These are phyloP conservation scores for Allobates femoralis DNA, from an alignment of 2,797 vertebrate species.

Conservation along the genomic window DNA sequence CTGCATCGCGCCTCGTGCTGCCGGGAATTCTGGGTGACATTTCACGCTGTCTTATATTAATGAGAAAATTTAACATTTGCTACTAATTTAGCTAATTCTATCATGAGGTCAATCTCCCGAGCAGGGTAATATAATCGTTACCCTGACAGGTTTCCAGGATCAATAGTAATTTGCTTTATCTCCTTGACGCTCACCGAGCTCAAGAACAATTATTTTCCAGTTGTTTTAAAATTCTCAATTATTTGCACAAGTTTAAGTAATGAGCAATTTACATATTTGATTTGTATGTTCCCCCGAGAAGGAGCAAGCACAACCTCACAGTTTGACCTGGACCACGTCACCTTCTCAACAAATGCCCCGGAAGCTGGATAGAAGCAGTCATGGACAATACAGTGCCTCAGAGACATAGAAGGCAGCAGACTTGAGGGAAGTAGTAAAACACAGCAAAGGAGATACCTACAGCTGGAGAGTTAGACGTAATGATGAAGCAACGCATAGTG, in stretches of 20 bases:
- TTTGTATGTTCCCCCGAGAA: no score
- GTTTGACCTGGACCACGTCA: no score
- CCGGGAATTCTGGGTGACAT: background rate
- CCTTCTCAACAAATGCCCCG: no score
- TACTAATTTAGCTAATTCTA: slow-evolving; percentile 30
- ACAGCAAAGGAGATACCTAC: no score
- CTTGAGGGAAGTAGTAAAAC: no score
- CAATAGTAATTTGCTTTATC: slow-evolving; percentile 17
- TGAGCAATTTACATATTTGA: background rate
- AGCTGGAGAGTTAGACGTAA: no score
- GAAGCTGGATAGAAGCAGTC: no score
- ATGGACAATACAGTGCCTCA: no score
- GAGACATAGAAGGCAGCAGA: no score
- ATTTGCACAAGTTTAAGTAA: slow-evolving; percentile 18
- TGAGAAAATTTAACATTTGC: slow-evolving; percentile 21
- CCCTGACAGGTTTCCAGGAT: background rate
- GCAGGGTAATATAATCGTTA: background rate
- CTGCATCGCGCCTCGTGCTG: background rate
- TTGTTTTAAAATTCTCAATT: background rate
- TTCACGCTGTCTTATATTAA: background rate
- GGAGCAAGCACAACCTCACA: no score
- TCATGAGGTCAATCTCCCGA: slow-evolving; percentile 7
- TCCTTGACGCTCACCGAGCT: background rate
- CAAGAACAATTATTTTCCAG: background rate
- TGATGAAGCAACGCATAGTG: no score